phyloP scores from a whole-genome alignment of 2,888 invertebrate species.

The Deroplatys truncata region DNA sequence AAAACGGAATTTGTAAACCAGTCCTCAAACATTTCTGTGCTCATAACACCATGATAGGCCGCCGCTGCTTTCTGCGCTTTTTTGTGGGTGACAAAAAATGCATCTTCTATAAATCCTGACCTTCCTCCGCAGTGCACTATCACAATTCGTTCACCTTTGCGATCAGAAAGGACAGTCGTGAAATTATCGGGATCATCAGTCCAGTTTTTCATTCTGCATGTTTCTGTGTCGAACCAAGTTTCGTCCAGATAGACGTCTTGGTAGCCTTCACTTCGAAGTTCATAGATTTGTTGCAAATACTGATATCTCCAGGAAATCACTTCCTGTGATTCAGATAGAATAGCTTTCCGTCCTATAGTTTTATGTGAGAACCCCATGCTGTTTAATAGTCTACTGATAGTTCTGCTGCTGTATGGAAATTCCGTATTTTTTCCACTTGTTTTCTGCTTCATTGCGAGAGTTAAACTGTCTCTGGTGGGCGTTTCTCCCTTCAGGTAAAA shows the following conservation, averaged over 20 bases:
- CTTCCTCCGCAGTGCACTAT: background rate
- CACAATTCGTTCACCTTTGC: background rate
- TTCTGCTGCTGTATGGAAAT: background rate
- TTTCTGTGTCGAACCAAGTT: background rate
- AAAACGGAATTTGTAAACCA: background rate
- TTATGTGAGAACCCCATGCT: background rate
- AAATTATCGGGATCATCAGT: background rate
- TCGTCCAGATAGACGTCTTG: background rate
- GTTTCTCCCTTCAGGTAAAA: background rate
- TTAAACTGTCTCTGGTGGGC: background rate
- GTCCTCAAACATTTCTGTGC: background rate
- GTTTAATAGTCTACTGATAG: background rate
- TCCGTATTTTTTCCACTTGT: background rate
- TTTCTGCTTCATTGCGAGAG: background rate
- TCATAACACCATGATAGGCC: background rate
- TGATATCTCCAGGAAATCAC: background rate
- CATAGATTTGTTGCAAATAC: background rate
- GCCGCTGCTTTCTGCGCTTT: background rate
- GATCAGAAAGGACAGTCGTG: background rate
- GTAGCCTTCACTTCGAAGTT: background rate
- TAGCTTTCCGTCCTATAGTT: background rate
- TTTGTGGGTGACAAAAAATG: background rate
- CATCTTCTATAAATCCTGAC: background rate
- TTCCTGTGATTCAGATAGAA: background rate
- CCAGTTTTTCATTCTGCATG: background rate